Evolutionary conservation across 2,888 invertebrate genomes (phyloP).

Genomic region (Pterostichus niger): DNA sequence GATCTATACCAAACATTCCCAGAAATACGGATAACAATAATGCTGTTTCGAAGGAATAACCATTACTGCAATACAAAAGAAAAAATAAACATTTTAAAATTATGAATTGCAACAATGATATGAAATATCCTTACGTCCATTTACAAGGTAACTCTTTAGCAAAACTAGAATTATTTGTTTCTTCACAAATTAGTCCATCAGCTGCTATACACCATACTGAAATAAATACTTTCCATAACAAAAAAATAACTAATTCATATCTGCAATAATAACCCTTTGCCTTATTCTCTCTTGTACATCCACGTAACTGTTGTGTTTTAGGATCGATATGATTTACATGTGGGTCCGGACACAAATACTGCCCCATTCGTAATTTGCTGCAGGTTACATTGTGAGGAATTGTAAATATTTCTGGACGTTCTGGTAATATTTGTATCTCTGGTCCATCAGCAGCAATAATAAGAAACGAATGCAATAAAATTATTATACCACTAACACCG

Average conservation of each 20-base stretch:
- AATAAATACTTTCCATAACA: conserved; percentile 70
- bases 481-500: not conserved
- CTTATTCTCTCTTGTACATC: conserved; percentile 88
- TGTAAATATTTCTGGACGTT: conserved; percentile 2
- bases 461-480: conserved; percentile 13
- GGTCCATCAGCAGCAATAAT: conserved; percentile 35
- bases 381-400: conserved; percentile 80
- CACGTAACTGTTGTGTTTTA: conserved; percentile 91
- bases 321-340: conserved; percentile 87
- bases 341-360: conserved; percentile 91
- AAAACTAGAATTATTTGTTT: conserved; percentile 89
- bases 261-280: conserved; percentile 83
- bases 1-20: conserved; percentile 98
- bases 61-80: conserved; percentile 84
- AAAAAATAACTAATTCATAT: not conserved
- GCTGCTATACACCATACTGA: conserved; percentile 90
- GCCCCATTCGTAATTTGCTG: conserved; percentile 86
- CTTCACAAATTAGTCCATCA: conserved; percentile 89
- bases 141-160: conserved; percentile 91
- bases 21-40: conserved; percentile 96
- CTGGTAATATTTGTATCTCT: conserved; percentile 17
- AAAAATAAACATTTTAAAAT: conserved; percentile 5
- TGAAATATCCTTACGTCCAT: conserved; percentile 90
- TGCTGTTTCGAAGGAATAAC: conserved; percentile 95
- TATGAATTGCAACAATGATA: conserved; percentile 39